phyloP scores from a whole-genome alignment of 2,797 vertebrate species.

The Graptemys geographica region DNA sequence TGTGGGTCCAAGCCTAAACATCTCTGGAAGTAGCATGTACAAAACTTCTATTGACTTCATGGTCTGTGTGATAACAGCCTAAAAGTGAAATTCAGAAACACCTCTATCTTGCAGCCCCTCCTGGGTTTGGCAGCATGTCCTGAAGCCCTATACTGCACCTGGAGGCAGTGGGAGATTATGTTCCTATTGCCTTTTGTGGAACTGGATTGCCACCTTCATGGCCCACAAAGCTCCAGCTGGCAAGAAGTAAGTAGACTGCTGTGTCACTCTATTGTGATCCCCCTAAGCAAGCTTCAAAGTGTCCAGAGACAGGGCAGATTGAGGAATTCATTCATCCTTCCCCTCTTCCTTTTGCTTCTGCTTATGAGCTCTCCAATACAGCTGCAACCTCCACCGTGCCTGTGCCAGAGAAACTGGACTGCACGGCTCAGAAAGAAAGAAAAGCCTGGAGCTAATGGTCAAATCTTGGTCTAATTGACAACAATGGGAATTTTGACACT shows the following conservation, averaged over 20 bases:
- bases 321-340: background rate
- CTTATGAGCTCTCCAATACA: background rate
- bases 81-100: background rate
- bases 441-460: background rate
- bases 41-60: background rate
- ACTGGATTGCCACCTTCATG: background rate
- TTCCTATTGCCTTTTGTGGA: background rate
- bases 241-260: background rate
- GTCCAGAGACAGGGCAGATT: background rate
- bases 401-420: background rate
- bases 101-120: background rate
- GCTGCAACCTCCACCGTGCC: background rate
- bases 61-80: background rate
- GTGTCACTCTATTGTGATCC: too few relatives aligned
- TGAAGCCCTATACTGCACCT: rapidly evolving
- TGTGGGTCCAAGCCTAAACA: too few relatives aligned
- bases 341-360: background rate
- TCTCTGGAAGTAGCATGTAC: too few relatives aligned
- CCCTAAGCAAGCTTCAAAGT: background rate
- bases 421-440: background rate
- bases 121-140: background rate
- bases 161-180: background rate
- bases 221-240: background rate
- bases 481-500: background rate
- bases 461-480: background rate